Base-by-base conservation (phyloP, 2,888 invertebrate species). In the Perithous albicinctus region DNA sequence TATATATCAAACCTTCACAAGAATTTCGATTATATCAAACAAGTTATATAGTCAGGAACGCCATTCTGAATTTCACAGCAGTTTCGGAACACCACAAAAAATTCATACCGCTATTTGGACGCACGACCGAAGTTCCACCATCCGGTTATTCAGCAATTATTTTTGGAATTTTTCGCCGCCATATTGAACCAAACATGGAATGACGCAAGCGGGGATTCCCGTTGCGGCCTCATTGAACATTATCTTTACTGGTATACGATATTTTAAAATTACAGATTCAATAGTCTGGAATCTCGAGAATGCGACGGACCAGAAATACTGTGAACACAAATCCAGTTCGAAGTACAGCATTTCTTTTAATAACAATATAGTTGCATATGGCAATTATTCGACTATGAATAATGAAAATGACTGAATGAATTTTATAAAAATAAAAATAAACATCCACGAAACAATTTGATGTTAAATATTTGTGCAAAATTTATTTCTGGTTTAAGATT, bases 151-250 rank as follows among this genome's bases (percentile, higher is more conserved):
- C 56, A 56, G 56, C 29, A 56, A 29, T 56, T 56, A n/a, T 56
- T 56, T 56, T 29, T n/a, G 29, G 15, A 26, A 56, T 29, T 56
- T 7, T 56, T 7, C n/a, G 29, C 56, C 29, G 56, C 56, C 56
- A 56, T 56, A n/a, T 56, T 56, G 56, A 12, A 26, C 26, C 56
- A n/a, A 4, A 5, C n/a, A n/a, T 1, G 56, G n/a, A n/a, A 7
- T 29, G 56, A 56, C 29, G 56, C 56, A 29, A 56, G 12, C 29
- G 29, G 56, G 56, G 15, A 56, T 56, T 56, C 56, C 56, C 56
- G 56, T 56, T 56, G 56, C n/a, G 29, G 6, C 29, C 56, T 15
- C 5, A 54, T n/a, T 29, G 29, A 56, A 7, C 1, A 0, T 56
- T 56, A n/a, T 2, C n/a, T 15, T 23, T 12, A 23, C 10, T 4